Base-by-base conservation (phyloP, 92 coral and sea anemone genomes). In the Chrysogorgia sp. region DNA sequence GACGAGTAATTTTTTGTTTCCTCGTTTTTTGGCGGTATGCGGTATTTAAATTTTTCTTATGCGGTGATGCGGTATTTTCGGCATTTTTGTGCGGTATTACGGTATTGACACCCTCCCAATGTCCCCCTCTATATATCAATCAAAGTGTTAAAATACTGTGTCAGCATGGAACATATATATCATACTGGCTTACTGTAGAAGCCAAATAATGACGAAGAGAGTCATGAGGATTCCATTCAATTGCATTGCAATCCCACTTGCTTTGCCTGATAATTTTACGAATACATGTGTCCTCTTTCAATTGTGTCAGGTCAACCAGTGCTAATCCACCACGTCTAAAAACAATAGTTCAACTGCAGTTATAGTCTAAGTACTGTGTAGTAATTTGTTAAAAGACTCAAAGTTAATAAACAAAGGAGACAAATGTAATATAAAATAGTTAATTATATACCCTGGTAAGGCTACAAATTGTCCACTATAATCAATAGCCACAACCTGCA, bases 201-300 rank as follows among this genome's bases (percentile, higher is more conserved):
- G 93, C 98, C 57, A 94, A 88, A 20, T 76, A 86, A 52, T 92
- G 83, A 28, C 89, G 87, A 83, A 90, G 91, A 24, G 94, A 82
- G 3, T 82, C 45, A 41, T 93, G 98, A 20, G 98, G 98, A 67
- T 94, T 94, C 98, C 98, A 94, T 60, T 94, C 97, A 58, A 92
- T 76, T 0, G 98, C 79, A 5, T 91, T 90, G 81, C 97, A 89
- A 58, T 94, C 98, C 98, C 98, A 94, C 64, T 94, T 94, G 74
- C 98, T 94, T 77, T 87, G 88, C 60, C 98, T 87, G 31, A 88
- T 30, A 13, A 94, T 96, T 58, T 89, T 91, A 75, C 90, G 88
- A 50, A 71, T 34, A 17, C 45, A 71, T 0, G 80, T 68, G 32
- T 83, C 82, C 2, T 63, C 75, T 37, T 58, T 25, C 8, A 97